Percentiles rank a stretch among this genome's conserved stretches.
phyloP scores from a whole-genome alignment of 2,113 vertebrate species.

The Pomatostomus ruficeps region DNA sequence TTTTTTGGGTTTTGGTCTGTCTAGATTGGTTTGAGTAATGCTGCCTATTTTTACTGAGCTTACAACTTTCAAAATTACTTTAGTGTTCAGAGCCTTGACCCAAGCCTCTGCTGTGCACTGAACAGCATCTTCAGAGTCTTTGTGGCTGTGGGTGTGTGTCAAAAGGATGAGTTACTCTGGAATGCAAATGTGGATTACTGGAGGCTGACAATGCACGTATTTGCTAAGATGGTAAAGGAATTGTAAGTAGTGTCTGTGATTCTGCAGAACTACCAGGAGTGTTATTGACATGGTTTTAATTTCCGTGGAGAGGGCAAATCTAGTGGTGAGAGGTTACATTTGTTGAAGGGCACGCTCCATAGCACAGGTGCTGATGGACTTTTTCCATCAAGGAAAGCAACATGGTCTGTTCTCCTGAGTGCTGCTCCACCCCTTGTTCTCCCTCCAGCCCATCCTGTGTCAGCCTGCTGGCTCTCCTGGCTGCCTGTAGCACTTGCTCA shows the following conservation, averaged over 20 bases:
- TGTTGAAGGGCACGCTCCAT: fast-evolving
- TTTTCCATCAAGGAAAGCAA: not conserved
- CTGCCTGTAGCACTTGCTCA: not conserved
- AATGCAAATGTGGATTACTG: not conserved
- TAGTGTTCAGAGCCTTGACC: not conserved
- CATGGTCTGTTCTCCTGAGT: fast-evolving
- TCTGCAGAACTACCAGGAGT: not conserved
- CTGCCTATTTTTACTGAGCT: not conserved
- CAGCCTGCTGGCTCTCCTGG: not conserved
- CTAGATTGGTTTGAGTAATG: not conserved
- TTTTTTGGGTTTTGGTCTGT: fast-evolving
- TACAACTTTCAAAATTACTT: not conserved
- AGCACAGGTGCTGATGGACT: not conserved
- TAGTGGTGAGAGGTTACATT: not conserved
- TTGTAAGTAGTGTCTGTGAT: not conserved
- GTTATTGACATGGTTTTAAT: not conserved
- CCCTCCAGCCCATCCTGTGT: fast-evolving
- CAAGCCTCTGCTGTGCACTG: not conserved
- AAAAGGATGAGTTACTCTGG: not conserved
- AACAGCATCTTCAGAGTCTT: not conserved
- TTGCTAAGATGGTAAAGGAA: not conserved
- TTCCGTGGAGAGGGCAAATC: not conserved
- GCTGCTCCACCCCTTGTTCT: not conserved
- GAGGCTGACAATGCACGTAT: not conserved
- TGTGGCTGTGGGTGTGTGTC: not conserved